These are phyloP conservation scores for Vidua macroura DNA, from an alignment of 2,113 vertebrate genomes.

Conservation along the genomic window DNA sequence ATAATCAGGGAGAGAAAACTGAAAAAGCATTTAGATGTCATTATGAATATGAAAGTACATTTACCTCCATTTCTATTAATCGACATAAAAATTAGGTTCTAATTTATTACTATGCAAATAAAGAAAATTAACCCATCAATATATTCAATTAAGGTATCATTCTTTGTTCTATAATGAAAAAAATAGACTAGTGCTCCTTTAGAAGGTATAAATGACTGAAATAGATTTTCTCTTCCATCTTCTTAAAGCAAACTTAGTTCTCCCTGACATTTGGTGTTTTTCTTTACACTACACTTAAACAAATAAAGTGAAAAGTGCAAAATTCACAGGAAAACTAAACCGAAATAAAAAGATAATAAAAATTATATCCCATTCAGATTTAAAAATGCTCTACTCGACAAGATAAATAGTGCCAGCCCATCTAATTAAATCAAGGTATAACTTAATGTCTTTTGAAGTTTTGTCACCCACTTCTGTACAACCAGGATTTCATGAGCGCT, in stretches of 20 bases:
- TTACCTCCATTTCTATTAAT: slow-evolving; percentile 30
- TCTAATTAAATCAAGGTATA: background rate
- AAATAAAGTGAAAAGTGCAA: background rate
- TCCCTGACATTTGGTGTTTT: background rate
- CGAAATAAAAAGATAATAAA: background rate
- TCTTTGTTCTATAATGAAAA: background rate
- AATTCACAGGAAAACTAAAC: background rate
- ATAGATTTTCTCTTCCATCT: background rate
- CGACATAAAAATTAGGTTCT: background rate
- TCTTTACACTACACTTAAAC: background rate
- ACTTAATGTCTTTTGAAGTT: background rate
- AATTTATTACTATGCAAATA: slow-evolving; percentile 9
- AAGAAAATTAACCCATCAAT: slow-evolving; percentile 6
- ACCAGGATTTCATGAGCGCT: background rate
- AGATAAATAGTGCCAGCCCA: background rate
- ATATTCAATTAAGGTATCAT: background rate
- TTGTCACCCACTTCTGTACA: background rate
- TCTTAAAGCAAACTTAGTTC: background rate
- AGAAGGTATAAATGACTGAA: background rate
- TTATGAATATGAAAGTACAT: background rate
- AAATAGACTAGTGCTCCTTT: background rate
- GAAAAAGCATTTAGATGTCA: background rate
- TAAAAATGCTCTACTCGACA: background rate
- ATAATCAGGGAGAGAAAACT: background rate
- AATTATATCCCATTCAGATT: background rate